Evolutionary conservation across 2,797 vertebrate genomes (phyloP).

Genomic region (Onychomys leucogaster): DNA sequence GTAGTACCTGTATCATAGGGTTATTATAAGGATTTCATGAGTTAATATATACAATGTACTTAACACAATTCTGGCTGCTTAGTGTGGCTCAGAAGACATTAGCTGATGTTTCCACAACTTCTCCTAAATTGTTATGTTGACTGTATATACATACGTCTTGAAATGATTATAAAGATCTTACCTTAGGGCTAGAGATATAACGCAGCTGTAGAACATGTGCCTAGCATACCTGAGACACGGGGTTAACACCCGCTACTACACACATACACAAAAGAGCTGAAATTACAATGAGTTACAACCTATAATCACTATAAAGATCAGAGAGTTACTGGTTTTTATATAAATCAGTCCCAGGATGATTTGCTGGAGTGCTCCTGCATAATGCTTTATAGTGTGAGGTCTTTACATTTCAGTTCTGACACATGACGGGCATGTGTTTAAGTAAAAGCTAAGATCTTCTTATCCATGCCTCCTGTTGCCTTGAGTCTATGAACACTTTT

Average conservation of each 20-base stretch:
- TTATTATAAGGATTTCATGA: neutral
- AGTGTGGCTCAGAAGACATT: neutral
- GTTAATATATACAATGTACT: neutral
- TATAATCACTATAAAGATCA: neutral
- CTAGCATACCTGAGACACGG: neutral
- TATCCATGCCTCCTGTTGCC: neutral
- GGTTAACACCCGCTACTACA: neutral
- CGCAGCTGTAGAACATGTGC: neutral
- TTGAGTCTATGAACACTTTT: neutral
- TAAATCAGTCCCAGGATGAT: neutral
- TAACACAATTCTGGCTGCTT: neutral
- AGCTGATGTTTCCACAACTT: neutral
- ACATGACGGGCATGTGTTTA: neutral
- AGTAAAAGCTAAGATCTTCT: constrained; percentile 14
- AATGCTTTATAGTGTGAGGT: neutral
- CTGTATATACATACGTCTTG: neutral
- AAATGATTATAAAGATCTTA: neutral
- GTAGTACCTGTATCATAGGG: neutral
- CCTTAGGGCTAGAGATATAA: neutral
- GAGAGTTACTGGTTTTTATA: neutral
- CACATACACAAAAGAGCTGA: neutral
- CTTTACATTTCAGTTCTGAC: constrained; percentile 15
- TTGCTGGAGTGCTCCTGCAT: neutral
- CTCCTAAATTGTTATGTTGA: neutral
- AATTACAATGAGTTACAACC: neutral